Base-by-base conservation (phyloP, 1,140 invertebrate genomes). In the Bombus confusus region DNA sequence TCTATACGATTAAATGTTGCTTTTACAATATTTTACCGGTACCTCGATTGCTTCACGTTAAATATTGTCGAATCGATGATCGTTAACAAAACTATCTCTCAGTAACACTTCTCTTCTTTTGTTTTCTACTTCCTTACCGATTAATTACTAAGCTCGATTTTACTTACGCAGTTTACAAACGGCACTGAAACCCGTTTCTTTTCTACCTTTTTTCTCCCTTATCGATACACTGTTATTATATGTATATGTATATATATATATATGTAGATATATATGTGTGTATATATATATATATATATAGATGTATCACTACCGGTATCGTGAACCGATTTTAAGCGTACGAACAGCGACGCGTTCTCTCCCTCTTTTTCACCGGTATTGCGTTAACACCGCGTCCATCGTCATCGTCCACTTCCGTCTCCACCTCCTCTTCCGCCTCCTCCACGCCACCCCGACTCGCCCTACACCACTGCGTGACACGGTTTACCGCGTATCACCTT, bases 381-480 rank as follows among this genome's bases (percentile, higher is more conserved):
- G 64, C 78, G 77, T 85, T 68, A 81, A 80, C 69, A 68, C 43
- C 76, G 43, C 71, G 82, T 57, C 64, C 83, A 39, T 86, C 69
- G 47, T 88, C 74, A 68, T 69, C 68, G 69, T 85, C 69, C 66
- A 62, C 78, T 87, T 89, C 86, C 81, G 69, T 68, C 72, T 79
- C 75, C 74, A 78, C 82, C 66, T 82, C 71, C 83, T 88, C 84
- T 78, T 78, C 84, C 71, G 83, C 82, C 85, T 90, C 86, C 87
- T 83, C 86, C 87, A 91, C 87, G 86, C 87, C 88, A 88, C 88
- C 94, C 93, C 93, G 91, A 93, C 92, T 94, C 92, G 92, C 86
- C 89, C 85, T 92, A 91, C 92, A 80, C 77, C 77, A 80, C 88
- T 83, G 85, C 80, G 88, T 89, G 88, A 87, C 88, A 89, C 87